Base-by-base conservation (phyloP, 1,140 invertebrate genomes). In the Coboldia fuscipes region DNA sequence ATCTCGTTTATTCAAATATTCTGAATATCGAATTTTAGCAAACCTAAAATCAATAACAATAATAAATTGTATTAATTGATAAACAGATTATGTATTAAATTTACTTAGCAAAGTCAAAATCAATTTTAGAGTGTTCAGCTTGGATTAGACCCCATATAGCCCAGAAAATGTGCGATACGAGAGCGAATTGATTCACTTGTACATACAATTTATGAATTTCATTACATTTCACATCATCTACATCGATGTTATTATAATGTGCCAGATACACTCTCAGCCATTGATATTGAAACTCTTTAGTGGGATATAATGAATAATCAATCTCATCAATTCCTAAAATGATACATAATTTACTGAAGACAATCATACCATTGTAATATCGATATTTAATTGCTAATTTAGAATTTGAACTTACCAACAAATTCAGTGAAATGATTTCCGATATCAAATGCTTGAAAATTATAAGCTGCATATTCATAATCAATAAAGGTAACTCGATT, bases 381-480 rank as follows among this genome's bases (percentile, higher is more conserved):
- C n/a, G n/a, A n/a, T n/a, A n/a, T n/a, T n/a, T n/a, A n/a, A n/a
- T n/a, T n/a, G n/a, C n/a, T n/a, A n/a, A 5, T 29, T 29, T 6
- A 29, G 6, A 15, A 29, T 8, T 10, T 5, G 5, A 6, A 16
- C 13, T 37, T 65, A 80, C 92, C 92, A 46, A 82, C 83, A 69
- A 88, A 97, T 68, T 98, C 93, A 46, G 78, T 75, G 64, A 97
- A 97, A 64, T 98, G 92, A 65, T 97, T 96, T 12, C 77, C 93
- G 54, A 98, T 92, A 60, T 98, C 94, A 58, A 71, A 97, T 2
- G 86, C 79, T 57, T 92, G 84, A 61, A 85, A 93, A 60, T 97
- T 98, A 45, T 75, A 75, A 37, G 69, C 77, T 6, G 83, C 81
- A 61, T 98, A 98, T 57, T 98, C 94, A 58, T 86, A 97, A 59